Conservation (phyloP, 2,888 invertebrate species). For the Dynastes hyllus region DNA sequence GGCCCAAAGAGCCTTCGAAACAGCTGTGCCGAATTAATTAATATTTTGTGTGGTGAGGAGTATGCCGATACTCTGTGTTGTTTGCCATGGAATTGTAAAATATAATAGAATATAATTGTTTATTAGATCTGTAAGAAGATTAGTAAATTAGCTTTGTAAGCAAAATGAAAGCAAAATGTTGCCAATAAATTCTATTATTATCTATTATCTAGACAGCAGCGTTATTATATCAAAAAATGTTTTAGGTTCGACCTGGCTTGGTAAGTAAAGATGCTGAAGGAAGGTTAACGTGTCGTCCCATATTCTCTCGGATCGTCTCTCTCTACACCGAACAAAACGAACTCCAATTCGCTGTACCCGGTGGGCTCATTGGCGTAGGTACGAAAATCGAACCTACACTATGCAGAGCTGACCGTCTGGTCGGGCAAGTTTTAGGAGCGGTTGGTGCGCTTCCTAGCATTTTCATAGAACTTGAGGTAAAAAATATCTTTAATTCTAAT, state of each 20-base stretch:
- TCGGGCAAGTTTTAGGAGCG: slow-evolving; percentile 94
- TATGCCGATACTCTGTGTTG: no score
- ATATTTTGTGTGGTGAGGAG: no score
- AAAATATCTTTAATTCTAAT: slow-evolving; percentile 48
- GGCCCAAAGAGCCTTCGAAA: no score
- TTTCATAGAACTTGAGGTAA: slow-evolving; percentile 96
- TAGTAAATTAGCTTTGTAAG: no score
- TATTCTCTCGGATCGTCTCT: slow-evolving; percentile 97
- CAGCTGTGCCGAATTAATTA: no score
- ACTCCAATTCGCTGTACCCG: slow-evolving; percentile 98
- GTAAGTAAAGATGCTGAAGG: slow-evolving; percentile 98
- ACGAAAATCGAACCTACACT: slow-evolving; percentile 99
- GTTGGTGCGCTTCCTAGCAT: slow-evolving; percentile 98
- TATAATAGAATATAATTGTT: no score
- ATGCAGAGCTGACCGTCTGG: slow-evolving; percentile 98
- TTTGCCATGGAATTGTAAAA: no score
- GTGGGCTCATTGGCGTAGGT: slow-evolving; percentile 99
- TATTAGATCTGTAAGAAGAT: no score
- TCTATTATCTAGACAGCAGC: no score
- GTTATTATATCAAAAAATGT: neutral
- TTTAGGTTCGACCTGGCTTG: slow-evolving; percentile 89
- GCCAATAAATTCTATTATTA: no score
- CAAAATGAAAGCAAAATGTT: no score
- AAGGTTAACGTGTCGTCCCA: slow-evolving; percentile 95
- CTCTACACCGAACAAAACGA: slow-evolving; percentile 99